These are phyloP conservation scores for Trogon surrucura DNA, from an alignment of 2,113 vertebrate genomes.

Conservation along the genomic window DNA sequence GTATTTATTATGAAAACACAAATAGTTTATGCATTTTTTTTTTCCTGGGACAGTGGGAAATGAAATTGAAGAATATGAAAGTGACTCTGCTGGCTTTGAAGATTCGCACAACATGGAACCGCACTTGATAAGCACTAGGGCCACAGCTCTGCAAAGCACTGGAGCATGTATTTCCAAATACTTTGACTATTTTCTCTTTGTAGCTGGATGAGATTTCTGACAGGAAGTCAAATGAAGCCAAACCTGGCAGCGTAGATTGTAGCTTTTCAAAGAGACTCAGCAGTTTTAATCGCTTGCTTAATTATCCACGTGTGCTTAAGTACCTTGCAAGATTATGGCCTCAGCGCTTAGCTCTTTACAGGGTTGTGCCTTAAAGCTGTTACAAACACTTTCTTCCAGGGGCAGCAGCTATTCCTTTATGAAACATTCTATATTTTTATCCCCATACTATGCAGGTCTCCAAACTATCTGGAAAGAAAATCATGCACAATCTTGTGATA, in stretches of 20 bases:
- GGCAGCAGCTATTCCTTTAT: background rate
- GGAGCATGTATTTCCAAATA: constrained; percentile 37
- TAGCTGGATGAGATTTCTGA: constrained; percentile 42
- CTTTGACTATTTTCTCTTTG: constrained; percentile 21
- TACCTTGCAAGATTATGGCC: constrained; percentile 3
- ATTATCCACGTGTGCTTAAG: constrained; percentile 24
- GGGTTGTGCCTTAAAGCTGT: background rate
- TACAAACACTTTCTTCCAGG: background rate
- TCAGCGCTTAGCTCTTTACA: background rate
- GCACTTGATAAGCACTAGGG: background rate
- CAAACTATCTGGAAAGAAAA: background rate
- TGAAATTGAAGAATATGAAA: background rate
- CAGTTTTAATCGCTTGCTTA: constrained; percentile 49
- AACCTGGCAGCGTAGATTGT: constrained; percentile 16
- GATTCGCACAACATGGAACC: constrained; percentile 22
- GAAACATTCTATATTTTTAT: background rate
- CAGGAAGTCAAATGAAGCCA: constrained; percentile 37
- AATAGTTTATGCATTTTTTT: background rate
- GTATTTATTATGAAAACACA: constrained; percentile 1
- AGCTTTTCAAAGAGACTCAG: constrained; percentile 47
- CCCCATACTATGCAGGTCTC: background rate
- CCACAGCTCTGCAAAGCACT: background rate
- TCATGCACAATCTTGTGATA: background rate
- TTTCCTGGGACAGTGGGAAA: background rate
- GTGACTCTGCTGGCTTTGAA: constrained; percentile 24